A percentile compares a stretch with the other conserved stretches of the same genome.
Evolutionary conservation across 2,113 vertebrate genomes (phyloP).

Genomic region (Protomyctophum bolini): DNA sequence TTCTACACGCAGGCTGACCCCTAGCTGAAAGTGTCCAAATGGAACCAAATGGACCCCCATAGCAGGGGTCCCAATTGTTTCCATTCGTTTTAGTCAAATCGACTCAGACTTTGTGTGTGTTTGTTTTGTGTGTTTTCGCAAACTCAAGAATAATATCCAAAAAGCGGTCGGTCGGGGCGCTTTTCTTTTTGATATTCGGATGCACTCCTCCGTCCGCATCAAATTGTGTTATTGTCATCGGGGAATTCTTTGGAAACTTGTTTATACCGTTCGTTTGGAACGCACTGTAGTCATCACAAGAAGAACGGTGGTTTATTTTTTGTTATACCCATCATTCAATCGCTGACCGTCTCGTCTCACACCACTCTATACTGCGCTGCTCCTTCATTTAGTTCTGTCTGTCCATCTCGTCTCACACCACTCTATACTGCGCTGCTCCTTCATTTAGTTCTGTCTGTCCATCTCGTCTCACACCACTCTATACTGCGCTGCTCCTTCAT

Average conservation of each 20-base stretch:
- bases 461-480: neutral
- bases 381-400: neutral
- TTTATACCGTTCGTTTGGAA: too few relatives aligned
- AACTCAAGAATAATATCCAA: too few relatives aligned
- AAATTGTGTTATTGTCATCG: neutral
- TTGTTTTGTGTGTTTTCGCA: too few relatives aligned
- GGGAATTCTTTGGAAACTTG: neutral
- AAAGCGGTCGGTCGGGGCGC: too few relatives aligned
- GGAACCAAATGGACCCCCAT: neutral
- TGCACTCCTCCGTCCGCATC: neutral
- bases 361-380: neutral
- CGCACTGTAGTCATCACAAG: too few relatives aligned
- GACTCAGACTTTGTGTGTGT: too few relatives aligned
- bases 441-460: neutral
- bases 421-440: neutral
- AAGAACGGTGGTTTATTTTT: too few relatives aligned
- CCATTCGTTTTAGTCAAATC: too few relatives aligned
- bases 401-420: neutral
- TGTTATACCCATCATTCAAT: too few relatives aligned
- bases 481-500: neutral
- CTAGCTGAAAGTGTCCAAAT: neutral
- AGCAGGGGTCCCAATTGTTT: neutral
- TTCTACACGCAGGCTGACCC: neutral
- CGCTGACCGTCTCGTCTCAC: slow-evolving; percentile 9
- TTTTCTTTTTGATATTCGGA: neutral